Base-by-base conservation (phyloP, 2,888 invertebrate species). In the Entomobrya proxima region DNA sequence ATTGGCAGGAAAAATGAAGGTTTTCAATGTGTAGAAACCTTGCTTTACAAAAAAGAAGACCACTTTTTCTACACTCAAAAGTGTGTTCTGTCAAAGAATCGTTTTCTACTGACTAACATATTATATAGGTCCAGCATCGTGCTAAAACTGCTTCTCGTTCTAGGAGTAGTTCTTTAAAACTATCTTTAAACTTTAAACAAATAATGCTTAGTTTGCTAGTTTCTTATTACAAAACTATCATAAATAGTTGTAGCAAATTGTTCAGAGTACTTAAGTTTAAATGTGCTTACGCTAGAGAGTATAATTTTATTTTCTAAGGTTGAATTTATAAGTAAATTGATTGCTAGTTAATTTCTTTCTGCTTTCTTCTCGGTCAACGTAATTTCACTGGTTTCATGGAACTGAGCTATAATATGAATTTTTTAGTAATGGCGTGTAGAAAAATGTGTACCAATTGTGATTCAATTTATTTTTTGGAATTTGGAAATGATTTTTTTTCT, bases 241-340 rank as follows among this genome's bases (percentile, higher is more conserved):
- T 58, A 58, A 64, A 64, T 64, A 72, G 72, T 72, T 72, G 72
- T 72, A 72, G 72, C 72, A 72, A 72, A 24, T 72, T 72, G 21
- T 27, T 72, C 72, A 72, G 44, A 72, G 69, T 69, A 72, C 72
- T 72, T 72, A 72, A 2, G 72, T 40, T 24, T n/a, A 11, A 11
- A 15, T 47, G 7, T 44, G 40, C 72, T 72, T 72, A 72, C n/a
- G 7, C 18, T 50, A 11, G 55, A 9, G 24, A 55, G 3, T 27
- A 55, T 55, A 1, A 11, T 55, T 27, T 13, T 5, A 24, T 27
- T 5, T 55, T 27, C 52, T 11, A 5, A 55, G 13, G 9, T 7
- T 47, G n/a, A 47, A 47, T 50, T 18, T 50, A 11, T 50, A 50
- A 7, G 18, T n/a, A 50, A 6, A 18, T 50, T 18, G 18, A 18